Evolutionary conservation across 1,140 invertebrate species (phyloP).

Genomic region (Ruditapes philippinarum): DNA sequence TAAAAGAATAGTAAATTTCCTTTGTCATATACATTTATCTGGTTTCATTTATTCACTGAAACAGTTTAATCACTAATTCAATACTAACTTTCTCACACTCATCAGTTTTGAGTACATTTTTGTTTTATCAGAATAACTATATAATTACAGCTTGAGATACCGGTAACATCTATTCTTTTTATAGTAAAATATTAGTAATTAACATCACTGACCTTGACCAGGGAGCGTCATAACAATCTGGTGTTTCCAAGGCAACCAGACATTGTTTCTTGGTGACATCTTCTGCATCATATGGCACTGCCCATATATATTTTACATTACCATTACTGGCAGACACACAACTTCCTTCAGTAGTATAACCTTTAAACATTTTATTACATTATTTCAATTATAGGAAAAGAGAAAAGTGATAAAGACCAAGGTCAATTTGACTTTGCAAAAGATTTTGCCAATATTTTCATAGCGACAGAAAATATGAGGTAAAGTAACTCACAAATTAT

Average conservation of each 20-base stretch:
- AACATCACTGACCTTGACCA: slow-evolving; percentile 81
- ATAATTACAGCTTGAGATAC: too few relatives aligned
- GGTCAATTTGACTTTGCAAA: neutral
- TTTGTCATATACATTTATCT: too few relatives aligned
- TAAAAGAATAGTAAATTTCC: slow-evolving; percentile 32
- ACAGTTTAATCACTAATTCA: neutral
- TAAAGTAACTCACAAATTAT: too few relatives aligned
- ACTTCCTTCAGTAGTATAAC: slow-evolving; percentile 67
- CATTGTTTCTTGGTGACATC: slow-evolving; percentile 79
- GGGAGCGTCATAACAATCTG: slow-evolving; percentile 82
- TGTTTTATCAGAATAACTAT: too few relatives aligned
- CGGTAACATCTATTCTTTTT: too few relatives aligned
- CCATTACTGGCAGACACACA: slow-evolving; percentile 74
- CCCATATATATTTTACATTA: slow-evolving; percentile 82
- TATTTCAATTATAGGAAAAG: too few relatives aligned
- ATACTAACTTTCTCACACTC: neutral
- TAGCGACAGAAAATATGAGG: too few relatives aligned
- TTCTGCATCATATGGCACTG: slow-evolving; percentile 81
- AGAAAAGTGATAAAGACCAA: neutral
- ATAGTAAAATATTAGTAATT: too few relatives aligned
- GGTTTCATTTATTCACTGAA: neutral
- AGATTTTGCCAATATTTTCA: neutral
- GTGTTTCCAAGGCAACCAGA: slow-evolving; percentile 78
- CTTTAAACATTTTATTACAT: too few relatives aligned
- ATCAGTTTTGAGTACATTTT: neutral